Evolutionary conservation across 2,888 invertebrate species (phyloP).

Genomic region (Epicampocera succincta): DNA sequence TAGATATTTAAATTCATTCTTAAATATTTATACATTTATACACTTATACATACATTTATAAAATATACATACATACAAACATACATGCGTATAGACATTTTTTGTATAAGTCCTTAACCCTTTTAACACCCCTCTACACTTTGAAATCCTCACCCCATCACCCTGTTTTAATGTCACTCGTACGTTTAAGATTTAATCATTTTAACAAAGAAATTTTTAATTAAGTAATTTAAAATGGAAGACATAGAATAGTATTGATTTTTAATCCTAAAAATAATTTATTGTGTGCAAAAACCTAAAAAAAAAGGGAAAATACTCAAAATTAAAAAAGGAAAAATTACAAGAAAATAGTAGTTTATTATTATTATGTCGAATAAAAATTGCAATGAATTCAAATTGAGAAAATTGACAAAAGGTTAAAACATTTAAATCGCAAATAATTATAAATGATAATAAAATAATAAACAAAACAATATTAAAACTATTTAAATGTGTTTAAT

Average conservation of each 20-base stretch:
- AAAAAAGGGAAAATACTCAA: slow-evolving; percentile 21
- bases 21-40: slow-evolving; percentile 32
- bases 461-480: slow-evolving; percentile 63
- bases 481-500: not conserved
- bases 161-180: slow-evolving; percentile 51
- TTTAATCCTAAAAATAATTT: slow-evolving; percentile 56
- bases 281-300: slow-evolving; percentile 35
- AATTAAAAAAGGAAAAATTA: slow-evolving; percentile 31
- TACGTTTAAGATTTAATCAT: slow-evolving; percentile 57
- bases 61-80: slow-evolving; percentile 23
- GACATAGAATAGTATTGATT: slow-evolving; percentile 59
- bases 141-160: not conserved
- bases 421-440: slow-evolving; percentile 62
- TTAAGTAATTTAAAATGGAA: slow-evolving; percentile 33
- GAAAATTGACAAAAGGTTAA: slow-evolving; percentile 45
- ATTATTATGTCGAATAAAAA: slow-evolving; percentile 61
- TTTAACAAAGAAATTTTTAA: slow-evolving; percentile 55
- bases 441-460: slow-evolving; percentile 62
- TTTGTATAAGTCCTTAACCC: slow-evolving; percentile 10
- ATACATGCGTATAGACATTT: too few relatives aligned
- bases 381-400: slow-evolving; percentile 63
- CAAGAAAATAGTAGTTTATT: slow-evolving; percentile 58
- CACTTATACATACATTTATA: slow-evolving; percentile 19
- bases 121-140: not conserved
- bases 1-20: slow-evolving; percentile 63